Conservation (phyloP, 1,140 invertebrate genomes). For the Lepidurus arcticus region DNA sequence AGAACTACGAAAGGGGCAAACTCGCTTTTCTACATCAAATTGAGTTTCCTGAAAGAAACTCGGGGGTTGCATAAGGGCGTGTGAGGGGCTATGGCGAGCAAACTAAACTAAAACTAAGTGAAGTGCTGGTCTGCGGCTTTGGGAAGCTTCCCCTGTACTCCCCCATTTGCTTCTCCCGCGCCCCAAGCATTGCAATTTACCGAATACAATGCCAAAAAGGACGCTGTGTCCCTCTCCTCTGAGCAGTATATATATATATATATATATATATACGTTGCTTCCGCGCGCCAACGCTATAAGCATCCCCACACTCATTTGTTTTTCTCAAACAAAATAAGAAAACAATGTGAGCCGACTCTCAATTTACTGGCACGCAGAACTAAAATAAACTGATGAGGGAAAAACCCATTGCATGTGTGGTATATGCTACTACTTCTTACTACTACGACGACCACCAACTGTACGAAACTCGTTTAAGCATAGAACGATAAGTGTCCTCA, state of each 20-base stretch:
- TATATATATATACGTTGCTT: neutral
- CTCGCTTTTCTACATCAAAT: constrained; percentile 14
- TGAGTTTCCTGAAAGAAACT: neutral
- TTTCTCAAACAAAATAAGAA: neutral
- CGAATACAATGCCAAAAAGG: constrained; percentile 8
- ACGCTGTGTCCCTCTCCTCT: neutral
- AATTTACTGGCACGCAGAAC: neutral
- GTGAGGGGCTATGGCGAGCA: neutral
- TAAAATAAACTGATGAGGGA: neutral
- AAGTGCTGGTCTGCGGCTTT: constrained; percentile 7
- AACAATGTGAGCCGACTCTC: neutral
- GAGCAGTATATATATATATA: neutral
- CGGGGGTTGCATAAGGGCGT: neutral
- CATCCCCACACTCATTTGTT: neutral
- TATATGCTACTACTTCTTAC: neutral
- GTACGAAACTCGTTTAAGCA: neutral
- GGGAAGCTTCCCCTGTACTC: neutral
- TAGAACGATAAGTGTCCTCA: neutral
- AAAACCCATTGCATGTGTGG: neutral
- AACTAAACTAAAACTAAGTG: neutral
- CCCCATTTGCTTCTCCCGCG: neutral
- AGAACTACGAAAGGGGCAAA: constrained; percentile 3
- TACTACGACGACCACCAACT: neutral
- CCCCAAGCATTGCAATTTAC: constrained; percentile 7
- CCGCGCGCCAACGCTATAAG: neutral